Base-by-base conservation (phyloP, 2,797 vertebrate genomes). In the Perdix hodgsoniae region DNA sequence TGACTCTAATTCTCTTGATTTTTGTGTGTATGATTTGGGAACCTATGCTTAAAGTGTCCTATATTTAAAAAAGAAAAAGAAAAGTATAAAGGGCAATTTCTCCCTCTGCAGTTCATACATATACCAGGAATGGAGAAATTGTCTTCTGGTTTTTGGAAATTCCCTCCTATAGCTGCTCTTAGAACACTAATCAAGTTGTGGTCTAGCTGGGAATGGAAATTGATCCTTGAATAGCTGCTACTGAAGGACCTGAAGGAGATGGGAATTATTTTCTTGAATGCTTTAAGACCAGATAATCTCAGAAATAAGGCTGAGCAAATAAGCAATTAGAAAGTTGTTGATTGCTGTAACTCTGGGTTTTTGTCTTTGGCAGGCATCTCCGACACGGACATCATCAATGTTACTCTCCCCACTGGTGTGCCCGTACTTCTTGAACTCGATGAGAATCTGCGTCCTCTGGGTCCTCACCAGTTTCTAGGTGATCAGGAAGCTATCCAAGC, bases 381-480 rank as follows among this genome's bases (percentile, higher is more conserved):
- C 0, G 99, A 99, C 23, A 94, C 97, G 17, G 98, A 99, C 56
- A 99, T 99, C 57, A 98, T 98, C 91, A 98, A 97, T 4, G 97
- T 99, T 60, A 99, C 99, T 49, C 97, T 99, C 40, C 99, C 99
- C 61, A 99, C 99, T 10, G 99, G 99, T 22, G 98, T 99, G 56
- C 99, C 99, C 5, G 98, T 99, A 79, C 98, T 99, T 45, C 97
- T 99, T 42, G 99, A 99, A 95, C 95, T 99, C 70, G 99, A 99
- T 65, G 98, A 99, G 89, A 98, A 98, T 91, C 98, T 99, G 64
- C 97, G 18, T 23, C 97, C 99, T 3, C 86, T 99, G 89, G 98
- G 98, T 81, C 98, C 98, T 37, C 98, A 99, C 56, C 97, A 98
- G 96, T 99, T 99, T 60, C 94, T 99, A 84, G 99, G 99, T 59